Evolutionary conservation across 2,113 vertebrate genomes (phyloP), one percentile per base, ranked within the genome.

Genomic region (Catagonus wagneri): DNA sequence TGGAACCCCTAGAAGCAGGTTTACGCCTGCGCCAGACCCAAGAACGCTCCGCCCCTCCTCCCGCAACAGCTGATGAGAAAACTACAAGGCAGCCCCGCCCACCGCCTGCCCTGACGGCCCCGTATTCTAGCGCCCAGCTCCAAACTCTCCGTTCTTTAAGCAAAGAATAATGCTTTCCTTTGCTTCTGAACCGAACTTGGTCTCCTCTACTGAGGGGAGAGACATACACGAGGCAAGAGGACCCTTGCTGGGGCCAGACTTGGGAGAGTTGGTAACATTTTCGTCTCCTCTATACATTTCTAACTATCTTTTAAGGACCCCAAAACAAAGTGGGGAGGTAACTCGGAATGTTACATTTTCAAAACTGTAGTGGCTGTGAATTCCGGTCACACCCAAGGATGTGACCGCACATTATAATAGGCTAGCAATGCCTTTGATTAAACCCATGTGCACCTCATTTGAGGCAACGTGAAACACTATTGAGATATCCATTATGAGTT

Each of bases 221-320:
- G 54, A 6, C 32, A 56, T 13, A 56, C 54, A 58, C 20, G 16
- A 23, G 52, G 75, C 20, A 79, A 20, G n/a, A 79, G 20, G 54
- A 34, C 32, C 20, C 52, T 8, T 58, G 52, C 0, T 79, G 12
- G 32, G 12, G 23, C 15, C 54, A 23, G 52, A 34, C 54, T 36
- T 79, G 76, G 76, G 54, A 36, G 7, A 32, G 12, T 34, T 32
- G n/a, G 54, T 34, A 36, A 34, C 19, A 69, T 65, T 50, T 80
- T 66, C 61, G 15, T 79, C n/a, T 91, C 15, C 13, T 89, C 83
- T 89, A 75, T 56, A 25, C 1, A 4, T 83, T 83, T 72, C 60
- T 74, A 72, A 90, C 66, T 96, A 83, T 87, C 68, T 85, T 90
- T 92, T 52, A 89, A 85, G 66, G 50, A 88, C 85, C 7, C 69